Base-by-base conservation (phyloP, 2,888 invertebrate species). In the Perithous albicinctus region DNA sequence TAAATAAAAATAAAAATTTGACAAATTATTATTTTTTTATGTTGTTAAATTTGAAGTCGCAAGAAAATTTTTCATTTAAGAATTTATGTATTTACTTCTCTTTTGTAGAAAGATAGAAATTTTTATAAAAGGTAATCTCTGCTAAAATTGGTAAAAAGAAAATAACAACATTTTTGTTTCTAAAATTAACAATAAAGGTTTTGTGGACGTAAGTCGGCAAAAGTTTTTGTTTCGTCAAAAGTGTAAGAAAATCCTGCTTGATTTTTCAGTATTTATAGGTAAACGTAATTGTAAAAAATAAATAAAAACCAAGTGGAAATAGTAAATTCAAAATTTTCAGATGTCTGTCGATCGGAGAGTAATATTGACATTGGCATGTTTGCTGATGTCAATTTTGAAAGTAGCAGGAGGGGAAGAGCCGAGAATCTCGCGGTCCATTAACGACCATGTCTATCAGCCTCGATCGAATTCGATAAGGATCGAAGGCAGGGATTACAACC, bases 361-460 rank as follows among this genome's bases (percentile, higher is more conserved):
- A 7, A 15, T 23, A 38, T 59, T 63, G 35, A 56, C 66, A 20
- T 38, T 48, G 38, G 56, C 54, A 29, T 78, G 70, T 59, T 51
- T 76, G 43, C n/a, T 69, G 54, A n/a, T 67, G 0, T 66, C n/a
- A 7, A 23, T 32, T 26, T 18, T 76, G 10, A 3, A 12, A 5
- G 41, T 0, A 8, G 46, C 20, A 35, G 23, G n/a, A 18, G 82
- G 56, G 23, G 59, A 51, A 2, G 67, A 78, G 18, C 18, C 26
- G 18, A 51, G 82, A 76, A 61, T 18, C 35, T 73, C 75, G 2
- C 56, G 82, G 46, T 82, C 79, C 0, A 76, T 82, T 20, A 67
- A 67, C 54, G 66, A 73, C 35, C 32, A 18, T 7, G 32, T 43
- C 10, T 10, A 35, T 46, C 59, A 48, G 23, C 54, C 15, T 6